A percentile compares a stretch with the other conserved stretches of the same genome.
Evolutionary conservation across 2,113 vertebrate genomes (phyloP).

Genomic region (Lepus europaeus): DNA sequence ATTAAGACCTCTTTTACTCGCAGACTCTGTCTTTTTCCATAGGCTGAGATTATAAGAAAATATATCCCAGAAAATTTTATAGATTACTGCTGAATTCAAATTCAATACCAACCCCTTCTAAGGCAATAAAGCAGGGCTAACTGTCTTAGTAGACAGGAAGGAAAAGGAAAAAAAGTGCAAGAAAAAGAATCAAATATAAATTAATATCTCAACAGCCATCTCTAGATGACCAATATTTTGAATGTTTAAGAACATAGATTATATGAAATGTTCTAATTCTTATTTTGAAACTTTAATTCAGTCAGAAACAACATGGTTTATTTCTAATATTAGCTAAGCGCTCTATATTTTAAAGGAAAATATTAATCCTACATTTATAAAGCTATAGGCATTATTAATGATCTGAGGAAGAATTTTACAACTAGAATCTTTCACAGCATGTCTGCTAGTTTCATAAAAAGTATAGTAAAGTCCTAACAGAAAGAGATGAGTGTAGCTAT

Average conservation of each 20-base stretch:
- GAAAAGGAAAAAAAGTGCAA: not conserved
- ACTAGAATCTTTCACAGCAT: slow-evolving; percentile 38
- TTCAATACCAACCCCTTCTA: not conserved
- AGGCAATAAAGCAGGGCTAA: not conserved
- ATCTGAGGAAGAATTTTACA: slow-evolving; percentile 43
- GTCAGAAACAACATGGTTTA: slow-evolving; percentile 36
- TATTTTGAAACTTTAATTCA: slow-evolving; percentile 63
- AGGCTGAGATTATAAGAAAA: not conserved
- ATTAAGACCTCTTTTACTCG: not conserved
- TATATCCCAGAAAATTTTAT: not conserved
- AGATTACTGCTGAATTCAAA: not conserved
- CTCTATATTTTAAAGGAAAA: slow-evolving; percentile 12
- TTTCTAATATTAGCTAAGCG: slow-evolving; percentile 36
- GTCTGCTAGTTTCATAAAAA: not conserved
- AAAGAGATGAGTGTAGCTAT: slow-evolving; percentile 29
- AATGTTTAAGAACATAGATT: not conserved
- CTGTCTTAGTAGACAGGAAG: not conserved
- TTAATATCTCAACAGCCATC: not conserved
- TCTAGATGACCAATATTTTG: slow-evolving; percentile 23
- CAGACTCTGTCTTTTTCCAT: not conserved
- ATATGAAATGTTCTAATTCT: slow-evolving; percentile 16
- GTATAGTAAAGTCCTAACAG: not conserved
- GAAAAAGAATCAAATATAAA: not conserved
- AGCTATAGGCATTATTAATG: slow-evolving; percentile 22
- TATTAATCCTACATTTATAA: slow-evolving; percentile 32